A percentile compares a stretch with the other conserved stretches of the same genome.
phyloP scores from a whole-genome alignment of 2,888 invertebrate species.

The Nomada fabriciana region DNA sequence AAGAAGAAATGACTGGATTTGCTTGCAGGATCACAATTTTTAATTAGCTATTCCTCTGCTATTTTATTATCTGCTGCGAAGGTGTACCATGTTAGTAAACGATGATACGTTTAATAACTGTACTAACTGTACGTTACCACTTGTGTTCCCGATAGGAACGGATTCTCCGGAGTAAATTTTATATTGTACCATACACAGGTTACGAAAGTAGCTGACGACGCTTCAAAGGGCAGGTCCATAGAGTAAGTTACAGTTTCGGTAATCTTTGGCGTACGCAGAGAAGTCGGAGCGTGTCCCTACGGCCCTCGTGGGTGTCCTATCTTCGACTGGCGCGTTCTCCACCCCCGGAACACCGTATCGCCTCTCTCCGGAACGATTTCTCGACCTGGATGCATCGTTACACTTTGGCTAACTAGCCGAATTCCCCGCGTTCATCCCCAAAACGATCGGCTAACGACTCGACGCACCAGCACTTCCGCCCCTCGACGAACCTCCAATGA shows the following conservation, averaged over 20 bases:
- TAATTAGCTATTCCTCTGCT: no score
- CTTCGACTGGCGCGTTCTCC: slow-evolving; percentile 64
- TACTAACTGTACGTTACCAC: no score
- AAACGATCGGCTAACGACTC: slow-evolving; percentile 78
- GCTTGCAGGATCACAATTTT: no score
- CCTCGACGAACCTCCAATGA: slow-evolving; percentile 61
- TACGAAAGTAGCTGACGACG: neutral
- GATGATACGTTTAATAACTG: no score
- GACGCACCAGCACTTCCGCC: slow-evolving; percentile 71
- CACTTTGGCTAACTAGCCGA: slow-evolving; percentile 77
- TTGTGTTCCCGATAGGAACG: no score
- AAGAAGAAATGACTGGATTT: no score
- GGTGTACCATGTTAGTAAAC: no score
- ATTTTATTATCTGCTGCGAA: no score
- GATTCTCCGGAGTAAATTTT: neutral
- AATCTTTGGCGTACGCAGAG: slow-evolving; percentile 68
- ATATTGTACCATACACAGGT: no score
- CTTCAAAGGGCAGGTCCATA: slow-evolving; percentile 41
- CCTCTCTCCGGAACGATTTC: slow-evolving; percentile 71
- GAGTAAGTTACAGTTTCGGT: slow-evolving; percentile 74
- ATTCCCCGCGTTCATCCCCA: slow-evolving; percentile 75
- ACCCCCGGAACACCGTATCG: slow-evolving; percentile 68
- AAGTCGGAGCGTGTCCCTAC: slow-evolving; percentile 74
- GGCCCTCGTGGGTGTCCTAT: slow-evolving; percentile 80
- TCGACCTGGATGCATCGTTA: slow-evolving; percentile 79